A percentile compares a stretch with the other conserved stretches of the same genome.
These are phyloP conservation scores for Syngnathus rostellatus DNA, from an alignment of 2,797 vertebrate species.

Conservation along the genomic window DNA sequence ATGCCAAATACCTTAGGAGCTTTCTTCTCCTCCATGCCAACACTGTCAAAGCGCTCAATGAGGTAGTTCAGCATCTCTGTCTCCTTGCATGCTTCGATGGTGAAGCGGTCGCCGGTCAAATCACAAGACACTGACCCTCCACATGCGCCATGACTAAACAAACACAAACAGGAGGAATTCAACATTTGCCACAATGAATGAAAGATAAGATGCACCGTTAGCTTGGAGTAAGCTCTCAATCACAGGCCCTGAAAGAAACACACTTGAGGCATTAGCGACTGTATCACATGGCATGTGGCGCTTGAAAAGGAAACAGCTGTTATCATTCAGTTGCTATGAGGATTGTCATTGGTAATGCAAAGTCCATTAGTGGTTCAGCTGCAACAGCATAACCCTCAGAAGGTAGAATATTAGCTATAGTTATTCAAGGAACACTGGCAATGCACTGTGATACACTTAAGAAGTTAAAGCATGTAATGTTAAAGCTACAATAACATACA, in stretches of 20 bases:
- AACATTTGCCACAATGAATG: slow-evolving; percentile 11
- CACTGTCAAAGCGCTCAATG: slow-evolving; percentile 99
- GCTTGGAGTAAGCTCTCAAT: slow-evolving; percentile 25
- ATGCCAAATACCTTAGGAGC: slow-evolving; percentile 84
- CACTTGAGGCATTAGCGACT: slow-evolving; percentile 33
- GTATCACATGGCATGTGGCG: slow-evolving; percentile 15
- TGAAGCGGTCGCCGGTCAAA: slow-evolving; percentile 89
- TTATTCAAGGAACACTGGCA: neutral
- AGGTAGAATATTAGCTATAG: neutral
- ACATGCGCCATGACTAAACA: slow-evolving; percentile 79
- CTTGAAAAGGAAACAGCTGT: slow-evolving; percentile 21
- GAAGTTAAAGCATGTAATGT: neutral
- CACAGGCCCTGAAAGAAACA: slow-evolving; percentile 45
- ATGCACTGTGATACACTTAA: neutral
- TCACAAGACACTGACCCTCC: slow-evolving; percentile 79
- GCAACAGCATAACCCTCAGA: neutral
- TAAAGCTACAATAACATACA: neutral
- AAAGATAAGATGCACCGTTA: slow-evolving; percentile 8
- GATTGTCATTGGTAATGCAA: slow-evolving; percentile 5
- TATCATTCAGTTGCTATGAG: slow-evolving; percentile 16
- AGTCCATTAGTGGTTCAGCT: slow-evolving; percentile 2
- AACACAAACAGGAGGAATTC: neutral
- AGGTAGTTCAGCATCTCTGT: slow-evolving; percentile 99
- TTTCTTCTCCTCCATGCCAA: slow-evolving; percentile 98
- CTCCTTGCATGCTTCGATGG: slow-evolving; percentile 95